Evolutionary conservation across 1,140 invertebrate genomes (phyloP).

Genomic region (Lamellibrachia luymesi): DNA sequence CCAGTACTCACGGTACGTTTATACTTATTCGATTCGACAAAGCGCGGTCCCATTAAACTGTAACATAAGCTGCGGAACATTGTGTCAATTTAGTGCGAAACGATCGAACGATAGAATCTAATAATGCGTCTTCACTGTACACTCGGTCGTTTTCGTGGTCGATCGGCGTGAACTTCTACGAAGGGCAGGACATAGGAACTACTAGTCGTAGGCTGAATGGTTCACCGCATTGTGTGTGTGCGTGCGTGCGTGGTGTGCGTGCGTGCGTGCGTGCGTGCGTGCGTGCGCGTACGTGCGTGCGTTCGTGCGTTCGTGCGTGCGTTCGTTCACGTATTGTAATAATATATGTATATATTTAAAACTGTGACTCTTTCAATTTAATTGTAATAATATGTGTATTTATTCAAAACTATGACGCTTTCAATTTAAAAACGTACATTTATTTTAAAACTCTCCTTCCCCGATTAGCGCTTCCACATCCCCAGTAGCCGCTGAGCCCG

Average conservation of each 20-base stretch:
- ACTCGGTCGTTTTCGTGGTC: not conserved
- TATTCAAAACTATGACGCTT: not conserved
- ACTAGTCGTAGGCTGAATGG: not conserved
- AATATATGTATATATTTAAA: no score
- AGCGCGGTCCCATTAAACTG: not conserved
- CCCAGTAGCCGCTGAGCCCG: not conserved
- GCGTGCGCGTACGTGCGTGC: not conserved
- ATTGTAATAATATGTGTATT: no score
- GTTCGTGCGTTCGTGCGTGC: not conserved
- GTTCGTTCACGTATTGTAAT: not conserved
- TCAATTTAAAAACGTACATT: not conserved
- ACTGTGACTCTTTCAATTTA: no score
- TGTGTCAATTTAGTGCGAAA: not conserved
- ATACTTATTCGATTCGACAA: not conserved
- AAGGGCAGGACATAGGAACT: not conserved
- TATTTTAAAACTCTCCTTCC: not conserved
- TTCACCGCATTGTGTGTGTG: not conserved
- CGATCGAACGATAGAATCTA: not conserved
- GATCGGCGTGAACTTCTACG: not conserved
- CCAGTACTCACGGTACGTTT: not conserved
- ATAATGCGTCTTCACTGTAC: no score
- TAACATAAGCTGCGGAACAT: not conserved
- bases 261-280: not conserved
- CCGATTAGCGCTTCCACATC: not conserved
- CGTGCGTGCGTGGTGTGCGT: not conserved